These are phyloP conservation scores for Thalassaphorura encarpata DNA, from an alignment of 1,140 invertebrate species.

Conservation along the genomic window DNA sequence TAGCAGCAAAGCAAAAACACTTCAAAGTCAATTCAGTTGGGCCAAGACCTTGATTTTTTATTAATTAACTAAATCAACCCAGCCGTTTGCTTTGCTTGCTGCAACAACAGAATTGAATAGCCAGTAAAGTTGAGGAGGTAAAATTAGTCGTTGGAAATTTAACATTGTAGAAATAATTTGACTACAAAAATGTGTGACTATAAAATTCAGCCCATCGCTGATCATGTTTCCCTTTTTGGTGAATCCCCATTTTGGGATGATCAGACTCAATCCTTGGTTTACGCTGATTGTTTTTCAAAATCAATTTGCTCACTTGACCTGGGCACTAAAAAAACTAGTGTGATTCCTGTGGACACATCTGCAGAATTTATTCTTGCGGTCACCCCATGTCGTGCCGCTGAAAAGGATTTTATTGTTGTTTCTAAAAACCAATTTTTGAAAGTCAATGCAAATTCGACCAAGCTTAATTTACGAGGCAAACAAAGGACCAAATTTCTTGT, in stretches of 20 bases:
- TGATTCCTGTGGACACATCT: background rate
- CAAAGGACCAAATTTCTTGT: background rate
- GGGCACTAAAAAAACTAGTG: background rate
- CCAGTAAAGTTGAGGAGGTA: constrained; percentile 10
- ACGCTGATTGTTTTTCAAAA: background rate
- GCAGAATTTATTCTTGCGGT: background rate
- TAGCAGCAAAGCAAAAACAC: too few relatives aligned
- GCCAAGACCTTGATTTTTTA: too few relatives aligned
- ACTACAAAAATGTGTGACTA: background rate
- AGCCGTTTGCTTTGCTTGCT: constrained; percentile 23
- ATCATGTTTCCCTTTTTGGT: background rate
- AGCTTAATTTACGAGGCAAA: background rate
- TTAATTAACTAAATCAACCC: too few relatives aligned
- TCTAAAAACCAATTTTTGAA: background rate
- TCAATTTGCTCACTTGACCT: background rate
- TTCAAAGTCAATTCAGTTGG: too few relatives aligned
- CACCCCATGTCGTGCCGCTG: background rate
- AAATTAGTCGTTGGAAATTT: background rate
- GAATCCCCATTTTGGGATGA: background rate
- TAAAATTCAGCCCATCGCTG: background rate
- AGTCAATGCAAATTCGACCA: background rate
- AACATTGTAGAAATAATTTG: background rate
- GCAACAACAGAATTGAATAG: too few relatives aligned
- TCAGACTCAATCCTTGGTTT: background rate
- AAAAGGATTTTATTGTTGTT: background rate